Base-by-base conservation (phyloP, 2,113 vertebrate species). In the Mionectes macconnelli region DNA sequence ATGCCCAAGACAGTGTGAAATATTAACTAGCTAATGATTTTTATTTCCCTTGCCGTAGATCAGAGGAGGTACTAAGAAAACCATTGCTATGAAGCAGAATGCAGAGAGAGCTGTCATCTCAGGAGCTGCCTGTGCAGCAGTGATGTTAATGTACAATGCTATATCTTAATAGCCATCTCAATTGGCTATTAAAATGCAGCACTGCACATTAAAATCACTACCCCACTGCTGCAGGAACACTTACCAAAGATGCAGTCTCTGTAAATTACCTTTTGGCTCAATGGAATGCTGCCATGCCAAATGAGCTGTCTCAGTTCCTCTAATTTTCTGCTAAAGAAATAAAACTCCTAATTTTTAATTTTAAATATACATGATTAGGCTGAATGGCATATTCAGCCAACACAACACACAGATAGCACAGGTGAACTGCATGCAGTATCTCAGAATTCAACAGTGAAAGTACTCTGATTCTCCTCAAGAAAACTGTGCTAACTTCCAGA, bases 121-220 rank as follows among this genome's bases (percentile, higher is more conserved):
- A 93, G 63, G 18, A 87, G 45, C 60, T 28, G 37, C 74, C 70
- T 57, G 37, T 79, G 67, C 23, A 24, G 82, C 37, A 17, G 64
- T 59, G 70, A 96, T 91, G 82, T 60, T 94, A 90, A 94, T 85
- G 49, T 69, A 90, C 42, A 81, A 81, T 84, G 72, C 73, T 75
- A 69, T 95, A 91, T 88, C 87, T 90, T 95, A 96, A 96, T 72
- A 96, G 92, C 25, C 37, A 93, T 92, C 74, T 94, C 87, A 91
- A 92, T 50, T 94, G 93, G 33, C 87, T 93, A 84, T 94, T 96
- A 95, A 97, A 95, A 95, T 95, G 63, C 78, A 91, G 80, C 72
- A 72, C 86, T 87, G 31, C 57, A 62, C 67, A 91, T 97, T 95
- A 94, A 90, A 96, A 93, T 93, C 81, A 77, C 62, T 72, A 53